Evolutionary conservation across 2,113 vertebrate species (phyloP).

Genomic region (Apodemus speciosus): DNA sequence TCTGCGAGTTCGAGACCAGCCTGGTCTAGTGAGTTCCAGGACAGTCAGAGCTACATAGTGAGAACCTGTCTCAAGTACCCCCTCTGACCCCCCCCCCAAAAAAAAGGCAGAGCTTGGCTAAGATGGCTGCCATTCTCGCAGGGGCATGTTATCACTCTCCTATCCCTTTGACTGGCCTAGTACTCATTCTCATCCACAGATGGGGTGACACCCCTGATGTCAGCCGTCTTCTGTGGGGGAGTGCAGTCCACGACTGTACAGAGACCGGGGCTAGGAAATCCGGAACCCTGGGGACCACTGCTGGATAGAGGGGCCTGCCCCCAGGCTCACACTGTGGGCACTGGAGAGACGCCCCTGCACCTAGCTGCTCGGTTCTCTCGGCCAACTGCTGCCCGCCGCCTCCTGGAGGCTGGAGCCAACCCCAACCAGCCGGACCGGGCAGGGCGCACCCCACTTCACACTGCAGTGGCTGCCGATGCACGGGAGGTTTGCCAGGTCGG

Average conservation of each 20-base stretch:
- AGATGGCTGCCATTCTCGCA: not conserved
- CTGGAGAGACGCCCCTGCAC: slow-evolving; percentile 89
- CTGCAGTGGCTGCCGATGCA: slow-evolving; percentile 82
- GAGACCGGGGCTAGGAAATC: slow-evolving; percentile 62
- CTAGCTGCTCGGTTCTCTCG: slow-evolving; percentile 83
- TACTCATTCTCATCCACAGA: slow-evolving; percentile 58
- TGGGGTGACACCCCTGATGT: slow-evolving; percentile 80
- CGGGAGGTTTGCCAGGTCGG: slow-evolving; percentile 83
- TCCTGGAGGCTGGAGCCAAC: slow-evolving; percentile 82
- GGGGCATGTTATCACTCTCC: not conserved
- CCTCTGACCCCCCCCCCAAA: not conserved
- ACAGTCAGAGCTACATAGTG: not conserved
- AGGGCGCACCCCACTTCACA: slow-evolving; percentile 81
- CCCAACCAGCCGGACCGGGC: slow-evolving; percentile 80
- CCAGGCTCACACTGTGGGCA: slow-evolving; percentile 75
- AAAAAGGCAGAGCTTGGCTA: not conserved
- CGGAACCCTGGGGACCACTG: slow-evolving; percentile 74
- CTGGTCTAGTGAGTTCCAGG: not conserved
- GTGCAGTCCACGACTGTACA: slow-evolving; percentile 80
- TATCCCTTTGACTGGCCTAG: not conserved
- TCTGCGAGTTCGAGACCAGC: not conserved
- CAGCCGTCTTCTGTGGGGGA: slow-evolving; percentile 78
- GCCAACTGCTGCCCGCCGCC: slow-evolving; percentile 77
- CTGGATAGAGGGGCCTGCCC: slow-evolving; percentile 74
- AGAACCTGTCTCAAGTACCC: not conserved